Evolutionary conservation across 1,140 invertebrate genomes (phyloP), one percentile per base, ranked within the genome.

Genomic region (Brachionus asplanchnoidis): DNA sequence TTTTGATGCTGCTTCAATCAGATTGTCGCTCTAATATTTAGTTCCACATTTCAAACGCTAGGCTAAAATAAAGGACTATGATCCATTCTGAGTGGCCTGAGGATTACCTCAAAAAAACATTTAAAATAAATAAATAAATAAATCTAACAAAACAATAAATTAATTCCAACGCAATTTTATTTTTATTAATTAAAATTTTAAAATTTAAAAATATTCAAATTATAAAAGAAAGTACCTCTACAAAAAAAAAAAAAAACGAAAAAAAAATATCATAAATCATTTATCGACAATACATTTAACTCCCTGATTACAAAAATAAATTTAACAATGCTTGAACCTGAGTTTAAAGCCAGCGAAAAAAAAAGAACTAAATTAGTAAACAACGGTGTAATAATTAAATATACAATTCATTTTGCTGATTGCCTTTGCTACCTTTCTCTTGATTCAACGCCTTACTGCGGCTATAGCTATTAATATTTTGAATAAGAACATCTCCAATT

Each of bases 381-480:
- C 70, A 75, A 75, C 70, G 70, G 70, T 75, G 14, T 75, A 5
- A 46, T 75, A 75, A 6, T 46, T 75, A 75, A 75, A 75, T 75
- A 46, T 75, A 75, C 70, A 75, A 9, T 75, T 75, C 70, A 46
- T 46, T 75, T 9, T 44, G 36, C 36, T 44, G n/a, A 17, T 75
- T 40, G 12, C 3, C 17, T 46, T 44, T 14, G 5, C 46, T 9
- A 46, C 26, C 42, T 12, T 75, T 26, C 40, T 75, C 40, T 46
- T 75, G 70, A 17, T 17, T 46, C 7, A 17, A n/a, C 11, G 28
- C 28, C 50, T 66, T 66, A 46, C 46, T 46, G 40, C 42, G 36
- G 23, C 42, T 75, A 14, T 20, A 46, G 14, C 36, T 75, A 46
- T 46, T 75, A 7, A 75, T 23, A 23, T 20, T 75, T 32, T 46